These are phyloP conservation scores for Phenganax marumi DNA, from an alignment of 92 coral and sea anemone species.

Conservation along the genomic window DNA sequence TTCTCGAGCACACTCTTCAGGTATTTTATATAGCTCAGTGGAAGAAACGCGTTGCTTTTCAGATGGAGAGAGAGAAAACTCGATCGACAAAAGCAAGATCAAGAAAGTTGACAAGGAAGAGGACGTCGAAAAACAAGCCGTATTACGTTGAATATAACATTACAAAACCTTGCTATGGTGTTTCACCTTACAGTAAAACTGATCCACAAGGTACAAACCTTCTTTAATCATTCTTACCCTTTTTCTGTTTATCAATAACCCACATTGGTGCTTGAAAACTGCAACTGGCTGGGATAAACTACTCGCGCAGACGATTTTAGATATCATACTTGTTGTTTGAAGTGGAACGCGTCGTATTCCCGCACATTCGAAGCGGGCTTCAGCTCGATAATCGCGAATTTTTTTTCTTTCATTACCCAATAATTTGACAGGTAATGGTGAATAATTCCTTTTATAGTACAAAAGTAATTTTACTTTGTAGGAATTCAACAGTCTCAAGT, in stretches of 20 bases:
- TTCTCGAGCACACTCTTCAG: too few relatives aligned
- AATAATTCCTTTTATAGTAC: background rate
- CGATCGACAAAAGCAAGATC: conserved; percentile 72
- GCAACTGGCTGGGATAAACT: too few relatives aligned
- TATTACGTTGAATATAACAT: conserved; percentile 86
- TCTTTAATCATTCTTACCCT: too few relatives aligned
- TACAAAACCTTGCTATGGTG: conserved; percentile 82
- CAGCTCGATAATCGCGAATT: background rate
- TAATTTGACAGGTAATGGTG: background rate
- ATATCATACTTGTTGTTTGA: too few relatives aligned
- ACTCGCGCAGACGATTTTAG: too few relatives aligned
- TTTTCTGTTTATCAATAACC: too few relatives aligned
- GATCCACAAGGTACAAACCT: conserved; percentile 73
- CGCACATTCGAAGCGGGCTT: too few relatives aligned
- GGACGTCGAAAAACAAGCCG: conserved; percentile 54
- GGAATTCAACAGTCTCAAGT: conserved; percentile 74
- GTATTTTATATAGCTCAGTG: too few relatives aligned
- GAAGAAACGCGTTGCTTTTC: conserved; percentile 18
- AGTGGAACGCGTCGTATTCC: too few relatives aligned
- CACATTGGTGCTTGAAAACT: too few relatives aligned
- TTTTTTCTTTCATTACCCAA: background rate
- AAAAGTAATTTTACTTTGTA: background rate
- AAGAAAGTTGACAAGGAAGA: conserved; percentile 66
- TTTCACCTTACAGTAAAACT: conserved; percentile 85
- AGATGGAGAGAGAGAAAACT: conserved; percentile 64